Conservation (phyloP, 2,797 vertebrate genomes). For the Chromis chromis region DNA sequence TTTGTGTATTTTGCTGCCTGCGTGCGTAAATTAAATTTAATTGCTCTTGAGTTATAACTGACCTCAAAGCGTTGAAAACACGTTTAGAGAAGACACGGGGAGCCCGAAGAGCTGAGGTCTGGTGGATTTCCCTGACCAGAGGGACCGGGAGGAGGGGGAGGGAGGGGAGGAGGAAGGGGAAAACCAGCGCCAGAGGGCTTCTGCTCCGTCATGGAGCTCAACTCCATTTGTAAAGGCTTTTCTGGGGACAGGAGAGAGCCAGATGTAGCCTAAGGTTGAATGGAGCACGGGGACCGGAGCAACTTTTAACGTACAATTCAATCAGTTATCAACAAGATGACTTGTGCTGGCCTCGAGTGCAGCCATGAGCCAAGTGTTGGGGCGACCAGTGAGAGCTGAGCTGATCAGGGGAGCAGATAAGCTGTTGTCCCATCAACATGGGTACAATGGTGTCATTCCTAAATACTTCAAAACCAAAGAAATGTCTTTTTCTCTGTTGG, state of each 20-base stretch:
- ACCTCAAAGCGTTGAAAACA: constrained; percentile 25
- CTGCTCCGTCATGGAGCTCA: constrained; percentile 80
- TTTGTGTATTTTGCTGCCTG: background rate
- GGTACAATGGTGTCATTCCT: background rate
- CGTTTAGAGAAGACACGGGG: constrained; percentile 19
- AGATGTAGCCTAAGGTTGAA: constrained; percentile 53
- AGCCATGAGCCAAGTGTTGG: background rate
- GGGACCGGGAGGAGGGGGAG: constrained; percentile 24
- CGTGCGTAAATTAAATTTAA: constrained; percentile 29
- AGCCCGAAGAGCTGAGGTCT: constrained; percentile 37
- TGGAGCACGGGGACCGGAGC: constrained; percentile 20
- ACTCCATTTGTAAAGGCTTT: constrained; percentile 78
- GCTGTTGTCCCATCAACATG: background rate
- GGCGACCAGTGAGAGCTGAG: background rate
- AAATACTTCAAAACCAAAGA: background rate
- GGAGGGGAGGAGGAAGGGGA: constrained; percentile 60
- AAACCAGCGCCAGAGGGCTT: constrained; percentile 75
- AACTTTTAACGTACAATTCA: constrained; percentile 55
- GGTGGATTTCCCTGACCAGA: constrained; percentile 36
- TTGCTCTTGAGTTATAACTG: constrained; percentile 42
- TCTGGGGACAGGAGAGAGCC: constrained; percentile 52
- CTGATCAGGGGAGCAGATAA: background rate
- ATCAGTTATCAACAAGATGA: constrained; percentile 45
- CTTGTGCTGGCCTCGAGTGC: background rate
- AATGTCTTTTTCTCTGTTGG: too few relatives aligned